Evolutionary conservation across 2,888 invertebrate species (phyloP), one percentile per base, ranked within the genome.

Genomic region (Deroplatys truncata): DNA sequence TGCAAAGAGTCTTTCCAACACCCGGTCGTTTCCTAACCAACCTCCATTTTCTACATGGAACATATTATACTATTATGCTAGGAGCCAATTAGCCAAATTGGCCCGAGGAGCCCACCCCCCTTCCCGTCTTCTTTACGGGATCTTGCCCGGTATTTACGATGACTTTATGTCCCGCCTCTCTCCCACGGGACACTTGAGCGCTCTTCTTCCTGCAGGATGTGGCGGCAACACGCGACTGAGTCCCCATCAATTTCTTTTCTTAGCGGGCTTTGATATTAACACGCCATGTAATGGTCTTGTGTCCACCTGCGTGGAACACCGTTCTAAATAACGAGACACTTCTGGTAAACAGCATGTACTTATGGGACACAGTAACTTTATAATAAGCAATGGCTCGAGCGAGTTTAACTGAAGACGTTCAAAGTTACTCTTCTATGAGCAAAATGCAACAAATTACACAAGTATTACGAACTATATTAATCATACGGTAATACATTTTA

Each of bases 51-150:
- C 84, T 28, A 49, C 89, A 88, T 84, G 84, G 87, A 90, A 91
- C 91, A 90, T 91, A 91, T 91, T 91, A 90, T 90, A 87, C 91
- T 90, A 91, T 90, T 91, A 90, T 90, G 90, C 91, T 86, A 72
- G 89, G 90, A 91, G 90, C 91, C 91, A 91, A 91, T 91, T 91
- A 91, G 91, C 90, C 90, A 91, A 91, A 91, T 91, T 91, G 90
- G 91, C 87, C 87, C 28, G 87, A 87, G 83, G 87, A 82, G 9
- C n/a, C 35, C 28, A 15, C 87, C 35, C 87, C 28, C 20, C 31
- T 31, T 31, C 86, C 82, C 87, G 82, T 15, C 87, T 87, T 87
- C 87, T 87, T 87, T 87, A 87, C 87, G 87, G 87, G 87, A 87
- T 87, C 87, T 87, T 87, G 87, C 83, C 87, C 83, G 87, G 87